Conservation (phyloP, 2,888 invertebrate genomes). For the Eupsilia transversa region DNA sequence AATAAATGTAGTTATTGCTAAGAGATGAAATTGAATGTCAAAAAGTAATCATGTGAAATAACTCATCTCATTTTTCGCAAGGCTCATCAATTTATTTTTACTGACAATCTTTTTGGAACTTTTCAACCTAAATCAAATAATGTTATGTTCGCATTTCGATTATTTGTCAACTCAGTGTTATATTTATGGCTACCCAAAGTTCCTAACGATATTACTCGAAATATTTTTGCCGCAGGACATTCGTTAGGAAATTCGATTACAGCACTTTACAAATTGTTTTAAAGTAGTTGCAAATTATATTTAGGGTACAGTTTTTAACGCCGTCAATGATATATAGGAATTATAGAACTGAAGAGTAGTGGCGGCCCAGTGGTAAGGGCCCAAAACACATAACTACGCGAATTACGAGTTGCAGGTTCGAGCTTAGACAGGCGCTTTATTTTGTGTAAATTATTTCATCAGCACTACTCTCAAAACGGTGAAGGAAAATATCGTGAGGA, state of each 20-base stretch:
- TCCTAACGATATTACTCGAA: conserved; percentile 36
- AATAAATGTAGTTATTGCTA: background rate
- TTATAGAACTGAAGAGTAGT: background rate
- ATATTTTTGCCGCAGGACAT: conserved; percentile 38
- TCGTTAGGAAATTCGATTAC: conserved; percentile 30
- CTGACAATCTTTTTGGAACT: background rate
- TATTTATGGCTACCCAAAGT: conserved; percentile 45
- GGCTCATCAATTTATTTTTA: background rate
- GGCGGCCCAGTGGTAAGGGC: too few relatives aligned
- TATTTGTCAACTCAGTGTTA: conserved; percentile 39
- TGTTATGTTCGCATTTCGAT: conserved; percentile 27
- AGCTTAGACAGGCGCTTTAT: too few relatives aligned
- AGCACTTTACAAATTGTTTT: conserved; percentile 34
- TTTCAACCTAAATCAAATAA: conserved; percentile 15
- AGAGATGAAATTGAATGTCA: background rate
- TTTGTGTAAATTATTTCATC: too few relatives aligned
- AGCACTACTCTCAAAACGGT: too few relatives aligned
- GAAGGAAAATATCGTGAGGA: too few relatives aligned
- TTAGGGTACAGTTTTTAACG: background rate
- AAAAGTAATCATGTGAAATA: conserved; percentile 17
- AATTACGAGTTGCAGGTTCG: too few relatives aligned
- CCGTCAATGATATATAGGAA: conserved; percentile 1
- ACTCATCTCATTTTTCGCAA: background rate
- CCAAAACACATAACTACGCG: too few relatives aligned
- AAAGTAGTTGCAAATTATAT: conserved; percentile 34